Base-by-base conservation (phyloP, 2,888 invertebrate species). In the Chloromyia formosa region DNA sequence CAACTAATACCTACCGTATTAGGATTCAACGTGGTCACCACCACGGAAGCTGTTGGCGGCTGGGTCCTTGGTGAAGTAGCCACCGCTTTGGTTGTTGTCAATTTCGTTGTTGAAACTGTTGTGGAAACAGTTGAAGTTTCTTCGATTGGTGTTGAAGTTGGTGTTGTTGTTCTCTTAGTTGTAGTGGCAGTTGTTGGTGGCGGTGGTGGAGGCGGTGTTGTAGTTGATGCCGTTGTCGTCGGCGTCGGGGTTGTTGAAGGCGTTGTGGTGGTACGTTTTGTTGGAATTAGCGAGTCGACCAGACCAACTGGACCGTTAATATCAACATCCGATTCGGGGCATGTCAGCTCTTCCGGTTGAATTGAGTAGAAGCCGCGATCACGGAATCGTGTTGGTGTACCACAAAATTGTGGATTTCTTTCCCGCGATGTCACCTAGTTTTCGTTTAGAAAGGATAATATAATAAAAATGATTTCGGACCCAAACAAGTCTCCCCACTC, bases 391-490 rank as follows among this genome's bases (percentile, higher is more conserved):
- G 90, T 87, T 0, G 96, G 96, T 79, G 91, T 91, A 14, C 95
- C 96, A 82, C 96, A 96, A 84, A 96, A 96, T 84, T 96, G 96
- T 7, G 96, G 96, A 84, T 94, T 95, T 80, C 95, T 88, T 85
- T 96, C 96, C 58, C 96, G 89, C 78, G 95, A 95, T 12, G 96
- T 96, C 20, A 96, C 86, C 85, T 85, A 58, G 16, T n/a, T n/a
- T n/a, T 68, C 35, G 12, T 22, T 22, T 35, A 18, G 66, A 7
- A 16, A 42, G 18, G 22, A 66, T 12, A 49, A 53, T 53, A 35
- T 35, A 7, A 35, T 35, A 61, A 53, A 58, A 61, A 61, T 42
- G 22, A 60, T 45, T 49, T 23, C 23, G 40, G 22, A 35, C 12
- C 27, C 27, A 35, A 56, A 56, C 35, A 49, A 35, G 2, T 35